Evolutionary conservation across 2,888 invertebrate species (phyloP), one percentile per base, ranked within the genome.

Genomic region (Deilephila elpenor): DNA sequence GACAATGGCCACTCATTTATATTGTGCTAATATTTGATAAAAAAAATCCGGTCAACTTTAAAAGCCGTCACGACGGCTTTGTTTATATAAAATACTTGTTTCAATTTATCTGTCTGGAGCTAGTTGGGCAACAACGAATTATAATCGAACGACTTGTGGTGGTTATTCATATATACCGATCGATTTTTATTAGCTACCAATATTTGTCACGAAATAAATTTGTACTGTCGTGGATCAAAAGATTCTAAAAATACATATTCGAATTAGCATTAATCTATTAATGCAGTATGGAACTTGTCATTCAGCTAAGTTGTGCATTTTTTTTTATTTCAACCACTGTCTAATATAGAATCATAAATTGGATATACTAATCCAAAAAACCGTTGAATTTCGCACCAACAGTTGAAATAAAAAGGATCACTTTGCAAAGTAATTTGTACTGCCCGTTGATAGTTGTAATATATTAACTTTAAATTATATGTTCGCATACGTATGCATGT

Each of bases 1-100:
- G 84, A 91, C 89, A 90, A 89, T 89, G 84, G 87, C 80, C 77
- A 83, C 82, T 85, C 86, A 86, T 88, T 86, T 86, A 83, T 87
- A 85, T 85, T 86, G 82, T 86, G 83, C 82, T 82, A 83, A 86
- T 86, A 83, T 78, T 79, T 79, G 85, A 84, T 84, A 80, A 83
- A 79, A n/a, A 74, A 80, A 78, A 80, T 75, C 77, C 79, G 79
- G 84, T 80, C 81, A 76, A 77, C 75, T 79, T 76, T 77, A 74
- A 80, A 80, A 79, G 75, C 77, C 74, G 76, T 75, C 73, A 67
- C 72, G 70, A 61, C 74, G 70, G 64, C 37, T 75, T 17, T 75
- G 72, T 71, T 53, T 71, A 62, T 71, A 73, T 73, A 73, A 60
- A 62, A 73, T 62, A 71, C 73, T 73, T 62, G 73, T 60, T 60